A percentile compares a stretch with the other conserved stretches of the same genome.
Conservation (phyloP, 2,888 invertebrate species). For the Limnephilus marmoratus region DNA sequence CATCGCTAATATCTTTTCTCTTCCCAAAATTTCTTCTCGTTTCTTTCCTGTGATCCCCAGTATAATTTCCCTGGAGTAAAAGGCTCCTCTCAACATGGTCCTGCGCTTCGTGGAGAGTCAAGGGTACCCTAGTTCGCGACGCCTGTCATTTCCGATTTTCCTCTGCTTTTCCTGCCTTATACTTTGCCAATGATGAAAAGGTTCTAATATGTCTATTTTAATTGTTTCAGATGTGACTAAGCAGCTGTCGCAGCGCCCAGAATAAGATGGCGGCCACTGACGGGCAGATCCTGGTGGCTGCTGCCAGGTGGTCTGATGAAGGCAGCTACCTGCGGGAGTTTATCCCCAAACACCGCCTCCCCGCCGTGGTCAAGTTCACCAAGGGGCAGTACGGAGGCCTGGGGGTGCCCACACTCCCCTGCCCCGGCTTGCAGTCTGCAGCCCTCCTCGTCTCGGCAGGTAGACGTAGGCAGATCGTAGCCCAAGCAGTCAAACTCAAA, state of each 20-base stretch:
- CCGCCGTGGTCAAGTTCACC: slow-evolving; percentile 92
- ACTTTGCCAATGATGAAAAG: too few relatives aligned
- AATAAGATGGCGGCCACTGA: slow-evolving; percentile 89
- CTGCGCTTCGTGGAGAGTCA: too few relatives aligned
- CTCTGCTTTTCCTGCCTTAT: too few relatives aligned
- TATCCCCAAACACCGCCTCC: slow-evolving; percentile 85
- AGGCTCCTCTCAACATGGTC: too few relatives aligned
- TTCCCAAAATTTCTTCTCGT: too few relatives aligned
- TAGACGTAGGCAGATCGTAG: slow-evolving; percentile 90
- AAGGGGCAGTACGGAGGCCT: slow-evolving; percentile 96
- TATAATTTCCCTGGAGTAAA: too few relatives aligned
- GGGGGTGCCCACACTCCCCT: slow-evolving; percentile 92
- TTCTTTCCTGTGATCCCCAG: too few relatives aligned
- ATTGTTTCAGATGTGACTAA: slow-evolving; percentile 62
- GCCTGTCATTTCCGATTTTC: too few relatives aligned
- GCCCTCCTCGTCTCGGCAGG: slow-evolving; percentile 91
- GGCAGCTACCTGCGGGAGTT: slow-evolving; percentile 85
- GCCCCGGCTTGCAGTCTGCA: slow-evolving; percentile 90
- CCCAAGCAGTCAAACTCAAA: slow-evolving; percentile 93
- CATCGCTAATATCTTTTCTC: too few relatives aligned
- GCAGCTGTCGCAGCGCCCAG: slow-evolving; percentile 33
- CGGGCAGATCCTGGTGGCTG: slow-evolving; percentile 92
- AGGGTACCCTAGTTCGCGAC: too few relatives aligned
- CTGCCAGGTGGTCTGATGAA: slow-evolving; percentile 87
- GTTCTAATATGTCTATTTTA: too few relatives aligned